A percentile compares a stretch with the other conserved stretches of the same genome.
Evolutionary conservation across 2,888 invertebrate genomes (phyloP).

Genomic region (Bembecia ichneumoniformis): DNA sequence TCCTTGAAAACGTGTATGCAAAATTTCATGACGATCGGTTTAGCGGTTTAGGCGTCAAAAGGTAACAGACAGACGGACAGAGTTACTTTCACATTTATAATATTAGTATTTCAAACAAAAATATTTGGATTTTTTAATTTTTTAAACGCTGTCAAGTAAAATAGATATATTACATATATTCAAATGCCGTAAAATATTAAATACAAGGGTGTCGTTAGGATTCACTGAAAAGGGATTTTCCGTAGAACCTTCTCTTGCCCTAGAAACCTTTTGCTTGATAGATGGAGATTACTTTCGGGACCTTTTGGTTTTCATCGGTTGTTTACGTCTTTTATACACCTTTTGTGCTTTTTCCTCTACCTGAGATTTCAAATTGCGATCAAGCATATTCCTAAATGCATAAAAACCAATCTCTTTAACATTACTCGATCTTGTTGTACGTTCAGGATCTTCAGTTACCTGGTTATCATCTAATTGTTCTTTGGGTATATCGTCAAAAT

Average conservation of each 20-base stretch:
- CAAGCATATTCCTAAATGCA: slow-evolving; percentile 39
- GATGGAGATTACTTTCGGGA: slow-evolving; percentile 28
- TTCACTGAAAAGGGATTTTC: slow-evolving; percentile 20
- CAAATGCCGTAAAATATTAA: slow-evolving; percentile 2
- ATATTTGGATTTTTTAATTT: too few relatives aligned
- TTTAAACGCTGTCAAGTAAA: too few relatives aligned
- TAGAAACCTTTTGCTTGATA: slow-evolving; percentile 21
- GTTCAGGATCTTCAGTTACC: slow-evolving; percentile 9
- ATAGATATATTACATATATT: not conserved
- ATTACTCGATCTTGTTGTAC: slow-evolving; percentile 31
- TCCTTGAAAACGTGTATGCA: too few relatives aligned
- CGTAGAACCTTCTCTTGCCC: slow-evolving; percentile 12
- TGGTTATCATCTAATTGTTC: too few relatives aligned
- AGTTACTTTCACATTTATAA: too few relatives aligned
- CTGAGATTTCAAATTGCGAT: slow-evolving; percentile 28
- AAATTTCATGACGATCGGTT: too few relatives aligned
- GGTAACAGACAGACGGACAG: too few relatives aligned
- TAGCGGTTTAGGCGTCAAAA: too few relatives aligned
- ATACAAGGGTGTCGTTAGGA: slow-evolving; percentile 23
- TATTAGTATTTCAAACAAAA: too few relatives aligned
- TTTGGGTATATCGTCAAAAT: too few relatives aligned
- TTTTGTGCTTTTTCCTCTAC: slow-evolving; percentile 12
- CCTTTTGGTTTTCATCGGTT: slow-evolving; percentile 22
- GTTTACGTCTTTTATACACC: slow-evolving; percentile 22
- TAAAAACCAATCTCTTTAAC: slow-evolving; percentile 43